phyloP scores from a whole-genome alignment of 2,888 invertebrate species.

The Tinea pellionella region DNA sequence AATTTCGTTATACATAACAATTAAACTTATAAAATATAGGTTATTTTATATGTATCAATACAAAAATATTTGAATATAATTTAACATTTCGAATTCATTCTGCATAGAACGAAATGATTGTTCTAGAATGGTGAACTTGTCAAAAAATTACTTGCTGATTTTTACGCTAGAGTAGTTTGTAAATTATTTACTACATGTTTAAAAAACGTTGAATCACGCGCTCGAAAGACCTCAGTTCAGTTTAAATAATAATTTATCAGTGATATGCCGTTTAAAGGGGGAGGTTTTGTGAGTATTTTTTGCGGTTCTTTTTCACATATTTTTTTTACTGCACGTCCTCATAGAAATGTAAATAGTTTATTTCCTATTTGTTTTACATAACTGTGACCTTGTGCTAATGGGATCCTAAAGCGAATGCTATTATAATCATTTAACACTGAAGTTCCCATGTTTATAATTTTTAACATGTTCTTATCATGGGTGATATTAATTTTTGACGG shows the following conservation, averaged over 20 bases:
- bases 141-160: constrained; percentile 8
- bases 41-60: too few species aligned
- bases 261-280: constrained; percentile 57
- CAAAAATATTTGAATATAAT: too few species aligned
- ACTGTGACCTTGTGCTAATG: constrained; percentile 4
- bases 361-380: constrained; percentile 3
- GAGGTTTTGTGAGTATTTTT: constrained; percentile 51
- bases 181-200: constrained; percentile 1
- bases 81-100: not conserved
- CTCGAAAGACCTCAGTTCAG: not conserved
- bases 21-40: too few species aligned
- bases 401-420: not conserved
- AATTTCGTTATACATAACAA: too few species aligned
- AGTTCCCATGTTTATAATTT: not conserved
- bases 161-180: not conserved
- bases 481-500: constrained; percentile 6
- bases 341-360: constrained; percentile 6
- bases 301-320: constrained; percentile 26
- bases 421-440: not conserved
- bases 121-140: constrained; percentile 35
- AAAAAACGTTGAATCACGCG: not conserved
- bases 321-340: constrained; percentile 17
- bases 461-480: not conserved
- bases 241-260: not conserved
- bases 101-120: constrained; percentile 24